These are phyloP conservation scores for Galemys pyrenaicus DNA, from an alignment of 2,113 vertebrate species.

Conservation along the genomic window DNA sequence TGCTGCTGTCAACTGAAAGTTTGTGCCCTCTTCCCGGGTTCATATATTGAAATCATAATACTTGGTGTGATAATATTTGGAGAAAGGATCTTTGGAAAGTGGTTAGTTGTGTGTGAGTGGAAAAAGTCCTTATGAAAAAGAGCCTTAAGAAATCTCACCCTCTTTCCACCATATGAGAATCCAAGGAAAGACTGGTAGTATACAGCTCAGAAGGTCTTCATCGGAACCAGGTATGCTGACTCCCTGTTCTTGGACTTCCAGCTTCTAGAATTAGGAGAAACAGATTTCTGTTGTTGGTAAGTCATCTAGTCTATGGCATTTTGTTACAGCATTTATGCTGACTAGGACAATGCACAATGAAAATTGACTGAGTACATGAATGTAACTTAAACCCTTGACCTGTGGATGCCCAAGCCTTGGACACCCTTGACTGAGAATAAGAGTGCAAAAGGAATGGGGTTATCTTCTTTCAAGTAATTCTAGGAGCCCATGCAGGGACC, in stretches of 20 bases:
- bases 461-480: background rate
- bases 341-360: background rate
- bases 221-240: background rate
- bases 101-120: background rate
- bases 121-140: background rate
- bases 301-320: background rate
- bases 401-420: background rate
- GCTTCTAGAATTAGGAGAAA: background rate
- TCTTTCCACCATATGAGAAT: background rate
- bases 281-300: background rate
- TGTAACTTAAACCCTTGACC: background rate
- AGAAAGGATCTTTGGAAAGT: background rate
- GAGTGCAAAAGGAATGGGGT: background rate
- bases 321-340: background rate
- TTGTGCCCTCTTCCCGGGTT: background rate
- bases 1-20: background rate
- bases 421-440: background rate
- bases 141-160: background rate
- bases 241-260: background rate
- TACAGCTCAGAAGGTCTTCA: background rate
- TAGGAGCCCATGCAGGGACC: background rate
- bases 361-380: background rate
- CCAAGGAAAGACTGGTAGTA: background rate
- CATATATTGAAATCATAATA: background rate
- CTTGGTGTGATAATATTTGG: background rate